Conservation (phyloP, 2,113 vertebrate genomes). For the Pagrus major region DNA sequence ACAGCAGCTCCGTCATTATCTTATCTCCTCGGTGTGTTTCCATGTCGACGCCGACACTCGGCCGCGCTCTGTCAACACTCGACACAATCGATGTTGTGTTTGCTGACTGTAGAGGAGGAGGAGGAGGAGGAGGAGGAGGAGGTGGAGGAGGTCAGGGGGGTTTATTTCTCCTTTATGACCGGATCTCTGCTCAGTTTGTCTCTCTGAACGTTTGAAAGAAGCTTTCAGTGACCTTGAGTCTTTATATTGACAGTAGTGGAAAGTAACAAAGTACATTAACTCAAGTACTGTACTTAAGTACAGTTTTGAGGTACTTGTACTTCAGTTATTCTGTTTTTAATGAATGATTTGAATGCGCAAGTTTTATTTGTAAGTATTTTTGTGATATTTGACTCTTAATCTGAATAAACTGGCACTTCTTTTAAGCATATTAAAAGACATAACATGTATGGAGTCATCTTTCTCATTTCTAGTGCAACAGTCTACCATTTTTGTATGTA, state of each 20-base stretch:
- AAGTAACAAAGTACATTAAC: not conserved
- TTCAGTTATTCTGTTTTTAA: not conserved
- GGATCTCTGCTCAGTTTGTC: not conserved
- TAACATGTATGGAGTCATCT: not conserved
- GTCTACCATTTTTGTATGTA: not conserved
- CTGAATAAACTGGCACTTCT: too few species aligned
- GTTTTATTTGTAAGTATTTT: too few species aligned
- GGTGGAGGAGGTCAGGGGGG: not conserved
- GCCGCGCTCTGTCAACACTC: conserved; percentile 51
- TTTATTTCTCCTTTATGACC: conserved; percentile 10
- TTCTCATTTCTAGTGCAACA: not conserved
- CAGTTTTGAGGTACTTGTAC: not conserved
- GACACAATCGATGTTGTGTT: conserved; percentile 50
- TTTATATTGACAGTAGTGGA: not conserved
- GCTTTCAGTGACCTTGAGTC: not conserved
- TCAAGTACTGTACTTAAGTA: not conserved
- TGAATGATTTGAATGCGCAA: too few species aligned
- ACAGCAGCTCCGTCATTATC: conserved; percentile 12
- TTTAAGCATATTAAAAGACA: too few species aligned
- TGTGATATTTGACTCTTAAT: too few species aligned
- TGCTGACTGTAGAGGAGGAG: conserved; percentile 8
- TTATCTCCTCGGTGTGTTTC: conserved; percentile 37
- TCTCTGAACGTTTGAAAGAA: not conserved
- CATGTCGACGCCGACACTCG: conserved; percentile 49
- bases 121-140: not conserved